Base-by-base conservation (phyloP, 2,113 vertebrate genomes). In the Halichoerus grypus region DNA sequence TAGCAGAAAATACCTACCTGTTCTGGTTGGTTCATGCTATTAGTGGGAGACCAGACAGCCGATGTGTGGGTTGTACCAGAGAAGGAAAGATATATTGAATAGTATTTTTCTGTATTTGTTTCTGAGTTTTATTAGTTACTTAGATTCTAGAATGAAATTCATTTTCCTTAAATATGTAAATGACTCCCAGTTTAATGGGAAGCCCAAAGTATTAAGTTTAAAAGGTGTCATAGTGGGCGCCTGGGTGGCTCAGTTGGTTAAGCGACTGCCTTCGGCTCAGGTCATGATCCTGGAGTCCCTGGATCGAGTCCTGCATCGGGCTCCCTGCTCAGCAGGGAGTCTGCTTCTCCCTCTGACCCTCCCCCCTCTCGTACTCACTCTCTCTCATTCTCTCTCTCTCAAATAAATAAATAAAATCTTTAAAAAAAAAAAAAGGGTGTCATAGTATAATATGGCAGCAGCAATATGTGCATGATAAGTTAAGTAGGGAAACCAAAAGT, bases 91-190 rank as follows among this genome's bases (percentile, higher is more conserved):
- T 94, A 88, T 71, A 63, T 33, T 89, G 55, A 53, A 74, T 84
- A 97, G 91, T 87, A n/a, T 89, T 92, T 94, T 92, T 84, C 46
- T 91, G 22, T 88, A 51, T 89, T 69, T 93, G 57, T 85, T 96
- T 96, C 65, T 95, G 79, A 93, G 8, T 97, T 94, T 79, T 90
- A 86, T 91, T 97, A 91, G 72, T 76, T 63, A 95, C 28, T 80
- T 83, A 65, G 28, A 55, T 36, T 95, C 53, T n/a, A 83, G 67
- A 89, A 96, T 71, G 18, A 92, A 93, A 79, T 89, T 61, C 57
- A 46, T 95, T 76, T 89, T 80, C 13, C 88, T 97, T 92, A 92
- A 89, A 89, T 76, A 69, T 46, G 14, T 49, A 81, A 84, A 79
- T 95, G 10, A 36, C 4, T 71, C 7, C 28, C 42, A 42, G 11